A percentile compares a stretch with the other conserved stretches of the same genome.
These are phyloP conservation scores for Phylloscopus trochiloides DNA, from an alignment of 2,113 vertebrate species.

Conservation along the genomic window DNA sequence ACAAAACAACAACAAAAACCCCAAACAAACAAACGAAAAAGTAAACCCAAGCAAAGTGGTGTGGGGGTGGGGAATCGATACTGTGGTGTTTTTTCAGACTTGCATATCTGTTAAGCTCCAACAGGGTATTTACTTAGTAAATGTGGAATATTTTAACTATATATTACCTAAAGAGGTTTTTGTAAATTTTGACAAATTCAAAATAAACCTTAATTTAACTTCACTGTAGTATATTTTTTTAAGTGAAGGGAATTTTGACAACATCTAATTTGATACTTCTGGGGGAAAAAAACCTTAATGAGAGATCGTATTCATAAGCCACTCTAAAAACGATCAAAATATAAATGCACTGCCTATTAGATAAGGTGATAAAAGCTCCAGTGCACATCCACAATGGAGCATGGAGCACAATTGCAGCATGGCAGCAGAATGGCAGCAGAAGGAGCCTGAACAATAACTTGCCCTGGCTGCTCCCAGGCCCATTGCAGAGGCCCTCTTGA, in stretches of 20 bases:
- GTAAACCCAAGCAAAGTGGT: neutral
- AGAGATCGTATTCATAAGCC: neutral
- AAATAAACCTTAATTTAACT: neutral
- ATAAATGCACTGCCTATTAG: neutral
- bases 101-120: neutral
- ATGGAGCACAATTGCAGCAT: neutral
- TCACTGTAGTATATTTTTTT: neutral
- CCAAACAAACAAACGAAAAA: neutral
- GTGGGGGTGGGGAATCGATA: rapidly evolving
- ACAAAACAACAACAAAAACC: neutral
- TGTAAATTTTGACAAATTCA: neutral
- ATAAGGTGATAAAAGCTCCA: neutral
- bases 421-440: neutral
- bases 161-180: neutral
- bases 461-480: neutral
- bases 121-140: neutral
- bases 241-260: neutral
- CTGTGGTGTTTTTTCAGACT: rapidly evolving
- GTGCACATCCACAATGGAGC: neutral
- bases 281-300: neutral
- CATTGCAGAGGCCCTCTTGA: neutral
- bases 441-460: neutral
- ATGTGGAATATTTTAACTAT: neutral
- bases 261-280: neutral
- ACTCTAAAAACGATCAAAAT: neutral